Conservation (phyloP, 2,113 vertebrate species). For the Picathartes gymnocephalus region DNA sequence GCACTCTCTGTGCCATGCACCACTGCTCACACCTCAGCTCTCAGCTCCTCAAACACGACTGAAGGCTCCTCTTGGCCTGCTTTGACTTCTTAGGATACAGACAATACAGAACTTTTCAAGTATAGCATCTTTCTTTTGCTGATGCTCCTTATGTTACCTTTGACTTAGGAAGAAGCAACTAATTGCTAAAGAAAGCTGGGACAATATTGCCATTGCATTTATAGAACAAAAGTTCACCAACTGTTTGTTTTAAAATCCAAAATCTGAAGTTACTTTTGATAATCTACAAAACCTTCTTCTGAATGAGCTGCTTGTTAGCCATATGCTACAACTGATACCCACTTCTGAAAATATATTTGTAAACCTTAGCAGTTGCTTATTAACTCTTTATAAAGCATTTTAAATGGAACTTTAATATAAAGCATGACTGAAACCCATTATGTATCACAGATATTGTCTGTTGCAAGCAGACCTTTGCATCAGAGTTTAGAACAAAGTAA, state of each 20-base stretch:
- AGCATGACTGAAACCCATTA: conserved; percentile 5
- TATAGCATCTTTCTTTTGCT: neutral
- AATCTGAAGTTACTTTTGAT: neutral
- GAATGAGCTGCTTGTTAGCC: conserved; percentile 5
- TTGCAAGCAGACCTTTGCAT: neutral
- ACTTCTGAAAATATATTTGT: neutral
- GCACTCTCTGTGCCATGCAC: neutral
- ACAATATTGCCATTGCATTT: neutral
- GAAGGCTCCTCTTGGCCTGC: neutral
- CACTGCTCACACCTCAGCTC: neutral
- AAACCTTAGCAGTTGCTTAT: neutral
- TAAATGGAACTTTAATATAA: conserved; percentile 33
- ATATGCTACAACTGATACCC: neutral
- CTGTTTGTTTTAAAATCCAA: neutral
- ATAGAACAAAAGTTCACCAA: neutral
- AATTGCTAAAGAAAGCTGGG: neutral
- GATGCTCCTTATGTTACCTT: neutral
- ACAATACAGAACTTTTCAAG: neutral
- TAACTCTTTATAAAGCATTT: neutral
- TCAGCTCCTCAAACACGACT: neutral
- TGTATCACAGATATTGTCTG: neutral
- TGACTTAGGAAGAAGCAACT: neutral
- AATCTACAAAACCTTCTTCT: neutral
- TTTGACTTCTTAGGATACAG: neutral
- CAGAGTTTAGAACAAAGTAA: neutral